A percentile compares a stretch with the other conserved stretches of the same genome.
Evolutionary conservation across 2,888 invertebrate genomes (phyloP).

Genomic region (Eupithecia pulchellata): DNA sequence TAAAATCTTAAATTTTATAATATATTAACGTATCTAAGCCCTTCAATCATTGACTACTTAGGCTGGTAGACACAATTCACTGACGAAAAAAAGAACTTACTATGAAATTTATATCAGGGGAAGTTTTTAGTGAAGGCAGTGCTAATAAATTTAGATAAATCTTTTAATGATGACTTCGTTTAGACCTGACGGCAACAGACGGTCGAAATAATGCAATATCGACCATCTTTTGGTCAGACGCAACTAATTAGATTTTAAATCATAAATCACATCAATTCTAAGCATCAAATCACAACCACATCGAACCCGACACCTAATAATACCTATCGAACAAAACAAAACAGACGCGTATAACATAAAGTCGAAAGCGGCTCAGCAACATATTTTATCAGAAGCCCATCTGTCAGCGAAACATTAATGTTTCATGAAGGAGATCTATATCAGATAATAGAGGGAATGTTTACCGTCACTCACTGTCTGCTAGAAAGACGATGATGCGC

Average conservation of each 20-base stretch:
- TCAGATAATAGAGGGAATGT: conserved; percentile 81
- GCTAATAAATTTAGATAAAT: neutral
- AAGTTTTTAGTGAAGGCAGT: neutral
- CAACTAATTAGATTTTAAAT: neutral
- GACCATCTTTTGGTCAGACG: neutral
- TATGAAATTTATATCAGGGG: too few relatives aligned
- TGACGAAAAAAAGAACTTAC: too few relatives aligned
- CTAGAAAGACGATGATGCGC: conserved; percentile 53
- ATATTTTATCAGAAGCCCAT: conserved; percentile 72
- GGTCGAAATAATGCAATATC: neutral
- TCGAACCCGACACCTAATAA: conserved; percentile 61
- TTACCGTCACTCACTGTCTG: conserved; percentile 65
- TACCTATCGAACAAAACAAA: conserved; percentile 15
- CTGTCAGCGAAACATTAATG: conserved; percentile 79
- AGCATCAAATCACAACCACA: conserved; percentile 44
- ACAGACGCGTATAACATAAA: conserved; percentile 21
- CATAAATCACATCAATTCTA: conserved; percentile 20
- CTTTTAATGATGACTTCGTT: neutral
- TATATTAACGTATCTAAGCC: too few relatives aligned
- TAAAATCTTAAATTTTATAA: too few relatives aligned
- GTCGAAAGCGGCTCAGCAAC: conserved; percentile 48
- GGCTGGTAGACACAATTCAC: too few relatives aligned
- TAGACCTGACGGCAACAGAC: too few relatives aligned
- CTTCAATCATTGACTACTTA: too few relatives aligned
- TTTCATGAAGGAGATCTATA: conserved; percentile 81